These are phyloP conservation scores for Macrosteles quadrilineatus DNA, from an alignment of 1,140 invertebrate species.

Conservation along the genomic window DNA sequence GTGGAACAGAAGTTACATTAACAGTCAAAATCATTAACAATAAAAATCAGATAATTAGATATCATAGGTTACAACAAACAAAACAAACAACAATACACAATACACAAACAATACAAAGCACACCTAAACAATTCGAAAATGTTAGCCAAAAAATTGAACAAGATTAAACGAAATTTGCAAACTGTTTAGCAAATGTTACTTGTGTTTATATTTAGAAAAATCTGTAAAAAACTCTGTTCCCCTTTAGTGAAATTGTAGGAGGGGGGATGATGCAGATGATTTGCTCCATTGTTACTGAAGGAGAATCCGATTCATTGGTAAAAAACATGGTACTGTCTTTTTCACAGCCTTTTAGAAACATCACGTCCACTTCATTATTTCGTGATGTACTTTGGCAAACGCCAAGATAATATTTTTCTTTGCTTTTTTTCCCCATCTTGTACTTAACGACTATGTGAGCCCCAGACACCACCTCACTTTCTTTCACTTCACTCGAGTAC, in stretches of 20 bases:
- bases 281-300: background rate
- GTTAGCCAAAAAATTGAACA: background rate
- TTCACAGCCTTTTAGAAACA: background rate
- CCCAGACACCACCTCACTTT: background rate
- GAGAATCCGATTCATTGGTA: background rate
- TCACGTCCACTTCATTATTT: background rate
- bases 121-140: background rate
- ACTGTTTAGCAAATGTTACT: background rate
- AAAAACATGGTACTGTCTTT: background rate
- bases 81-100: too few relatives aligned
- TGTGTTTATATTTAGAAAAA: background rate
- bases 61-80: too few relatives aligned
- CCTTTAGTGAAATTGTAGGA: background rate
- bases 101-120: too few relatives aligned
- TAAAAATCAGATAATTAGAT: too few relatives aligned
- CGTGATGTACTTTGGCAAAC: background rate
- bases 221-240: background rate
- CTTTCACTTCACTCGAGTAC: background rate
- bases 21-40: too few relatives aligned
- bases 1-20: too few relatives aligned
- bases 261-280: background rate
- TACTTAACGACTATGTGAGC: background rate
- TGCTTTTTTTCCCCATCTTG: background rate
- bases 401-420: background rate
- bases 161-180: too few relatives aligned